These are phyloP conservation scores for Sciaenops ocellatus DNA, from an alignment of 2,797 vertebrate genomes.

Conservation along the genomic window DNA sequence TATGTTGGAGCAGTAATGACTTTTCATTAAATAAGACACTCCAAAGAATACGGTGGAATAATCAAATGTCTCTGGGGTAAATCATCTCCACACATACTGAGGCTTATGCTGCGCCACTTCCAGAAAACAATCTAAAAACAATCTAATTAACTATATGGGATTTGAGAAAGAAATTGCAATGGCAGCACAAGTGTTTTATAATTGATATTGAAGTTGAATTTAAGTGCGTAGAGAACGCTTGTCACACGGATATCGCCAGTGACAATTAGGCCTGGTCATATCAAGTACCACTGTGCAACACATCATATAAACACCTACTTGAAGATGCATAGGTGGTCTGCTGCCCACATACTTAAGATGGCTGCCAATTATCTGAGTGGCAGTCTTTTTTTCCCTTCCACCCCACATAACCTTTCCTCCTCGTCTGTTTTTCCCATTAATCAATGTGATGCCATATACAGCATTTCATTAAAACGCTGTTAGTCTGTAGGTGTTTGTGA, in stretches of 20 bases:
- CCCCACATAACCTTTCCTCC: not conserved
- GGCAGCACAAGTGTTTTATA: slow-evolving; percentile 25
- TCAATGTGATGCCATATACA: slow-evolving; percentile 31
- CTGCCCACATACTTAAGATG: slow-evolving; percentile 24
- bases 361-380: slow-evolving; percentile 21
- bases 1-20: slow-evolving; percentile 59
- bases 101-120: slow-evolving; percentile 29
- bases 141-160: slow-evolving; percentile 37
- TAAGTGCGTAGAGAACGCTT: not conserved
- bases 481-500: slow-evolving; percentile 55
- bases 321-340: slow-evolving; percentile 4
- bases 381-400: not conserved
- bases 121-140: slow-evolving; percentile 49
- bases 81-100: slow-evolving; percentile 25
- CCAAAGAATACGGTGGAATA: slow-evolving; percentile 52
- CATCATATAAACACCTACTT: not conserved
- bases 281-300: not conserved
- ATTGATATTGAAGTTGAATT: slow-evolving; percentile 21
- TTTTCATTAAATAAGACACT: slow-evolving; percentile 69
- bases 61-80: slow-evolving; percentile 60
- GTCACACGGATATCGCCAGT: not conserved
- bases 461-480: slow-evolving; percentile 43
- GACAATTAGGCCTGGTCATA: not conserved
- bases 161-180: slow-evolving; percentile 25
- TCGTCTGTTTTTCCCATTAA: slow-evolving; percentile 12